Evolutionary conservation across 2,113 vertebrate species (phyloP), one percentile per base, ranked within the genome.

Genomic region (Anoplopoma fimbria): DNA sequence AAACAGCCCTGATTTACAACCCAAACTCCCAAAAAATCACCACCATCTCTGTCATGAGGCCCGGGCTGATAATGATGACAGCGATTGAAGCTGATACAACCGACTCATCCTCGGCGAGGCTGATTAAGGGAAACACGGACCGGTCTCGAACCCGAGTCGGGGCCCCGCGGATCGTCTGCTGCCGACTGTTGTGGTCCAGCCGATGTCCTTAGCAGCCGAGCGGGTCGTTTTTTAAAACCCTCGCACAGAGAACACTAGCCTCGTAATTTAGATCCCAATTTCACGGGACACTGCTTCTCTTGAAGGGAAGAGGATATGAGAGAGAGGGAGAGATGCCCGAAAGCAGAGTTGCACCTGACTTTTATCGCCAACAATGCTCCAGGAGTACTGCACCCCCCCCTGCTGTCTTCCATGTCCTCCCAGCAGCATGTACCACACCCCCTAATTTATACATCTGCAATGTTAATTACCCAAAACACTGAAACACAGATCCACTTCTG

Each of bases 241-340:
- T 89, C 69, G 49, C 79, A 80, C 89, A 69, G 89, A 90, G 91
- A 86, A 90, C 95, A 87, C 88, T 80, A 67, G 85, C 88, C 82
- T 91, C 93, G 93, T 95, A 97, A 97, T 97, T 96, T 93, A 96
- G 93, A 95, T 96, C 93, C 96, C 90, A 97, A 97, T 98, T 98
- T 98, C 97, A 97, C 95, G 97, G 96, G 94, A 97, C 93, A 89
- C 93, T 97, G 96, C 94, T 91, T 96, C 96, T 96, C 95, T 96
- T 95, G 95, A 95, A 97, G 95, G 94, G 95, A 92, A 82, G 83
- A 81, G 88, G 77, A 85, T 81, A 87, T 65, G 87, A 81, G 75
- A 64, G 67, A 69, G 70, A 42, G 62, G 14, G 82, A 36, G 76
- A 70, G 77, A 84, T 49, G 81, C 85, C 67, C 65, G 69, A 80